Base-by-base conservation (phyloP, 2,888 invertebrate genomes). In the Cenopis cana region DNA sequence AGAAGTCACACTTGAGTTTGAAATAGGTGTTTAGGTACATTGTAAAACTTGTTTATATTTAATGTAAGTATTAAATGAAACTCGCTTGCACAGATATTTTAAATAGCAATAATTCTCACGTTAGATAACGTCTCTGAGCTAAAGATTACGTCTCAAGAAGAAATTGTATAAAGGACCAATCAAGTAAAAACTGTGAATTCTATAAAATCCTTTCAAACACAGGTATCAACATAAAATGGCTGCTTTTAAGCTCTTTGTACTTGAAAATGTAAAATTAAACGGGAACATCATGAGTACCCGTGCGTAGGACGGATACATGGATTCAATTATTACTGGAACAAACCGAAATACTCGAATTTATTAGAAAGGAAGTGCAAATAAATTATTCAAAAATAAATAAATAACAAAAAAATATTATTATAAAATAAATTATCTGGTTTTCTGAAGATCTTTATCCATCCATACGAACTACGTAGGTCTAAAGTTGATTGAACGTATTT, bases 251-350 rank as follows among this genome's bases (percentile, higher is more conserved):
- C 79, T 55, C 55, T 56, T 55, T 64, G 74, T 81, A 81, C 83
- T 87, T 83, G 81, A 85, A 82, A 79, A 76, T 79, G 81, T 79
- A 75, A 80, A 82, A 82, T 81, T 81, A 79, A 81, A 76, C 77
- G 78, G 81, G 81, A 82, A 83, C 80, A 80, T 83, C 81, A 84
- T 59, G 68, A 71, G 69, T 72, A 65, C 69, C 73, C 72, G 81
- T 82, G 78, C 76, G 85, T 85, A 83, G 86, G 86, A 79, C 57
- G 85, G 4, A 41, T 24, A 56, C 62, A 14, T 6, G 14, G 75
- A 75, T 18, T 17, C 12, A 4, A 3, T 14, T 20, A 14, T 0
- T n/a, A 49, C 65, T 72, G 68, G 73, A 74, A 68, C 18, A 11
- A 50, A 33, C 12, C 14, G 12, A 38, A 36, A 29, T n/a, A 33